Conservation (phyloP, 1,140 invertebrate genomes). For the Drosophila sp. region DNA sequence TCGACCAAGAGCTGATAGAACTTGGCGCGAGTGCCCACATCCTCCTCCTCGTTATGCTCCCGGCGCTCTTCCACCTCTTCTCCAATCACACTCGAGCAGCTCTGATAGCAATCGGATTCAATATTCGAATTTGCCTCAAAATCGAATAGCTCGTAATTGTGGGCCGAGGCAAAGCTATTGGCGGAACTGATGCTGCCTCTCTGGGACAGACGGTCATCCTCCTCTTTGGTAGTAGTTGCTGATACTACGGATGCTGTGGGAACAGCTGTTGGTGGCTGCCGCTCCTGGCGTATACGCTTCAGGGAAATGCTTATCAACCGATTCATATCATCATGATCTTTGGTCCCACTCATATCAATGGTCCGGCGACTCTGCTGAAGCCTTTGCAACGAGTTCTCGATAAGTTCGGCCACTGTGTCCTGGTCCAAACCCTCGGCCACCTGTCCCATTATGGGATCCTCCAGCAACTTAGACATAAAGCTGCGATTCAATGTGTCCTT, state of each 20-base stretch:
- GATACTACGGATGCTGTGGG: conserved; percentile 10
- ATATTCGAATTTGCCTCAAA: conserved; percentile 65
- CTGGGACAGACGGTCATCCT: conserved; percentile 79
- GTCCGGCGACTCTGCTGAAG: conserved; percentile 85
- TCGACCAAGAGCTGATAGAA: conserved; percentile 88
- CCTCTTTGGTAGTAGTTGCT: conserved; percentile 63
- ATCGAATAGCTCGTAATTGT: conserved; percentile 84
- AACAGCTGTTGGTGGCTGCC: conserved; percentile 50
- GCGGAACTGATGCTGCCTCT: conserved; percentile 84
- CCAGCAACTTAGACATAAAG: conserved; percentile 85
- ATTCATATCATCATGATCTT: conserved; percentile 85
- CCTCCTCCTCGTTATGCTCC: conserved; percentile 41
- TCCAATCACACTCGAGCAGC: conserved; percentile 85
- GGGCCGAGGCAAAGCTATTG: conserved; percentile 84
- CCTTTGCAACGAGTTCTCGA: conserved; percentile 87
- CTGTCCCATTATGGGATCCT: conserved; percentile 86
- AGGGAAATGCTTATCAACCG: conserved; percentile 85
- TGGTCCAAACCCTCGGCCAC: conserved; percentile 86
- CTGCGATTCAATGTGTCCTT: conserved; percentile 15
- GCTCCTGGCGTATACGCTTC: conserved; percentile 84
- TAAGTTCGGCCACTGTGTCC: conserved; percentile 85
- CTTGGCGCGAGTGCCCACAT: conserved; percentile 85
- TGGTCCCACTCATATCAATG: conserved; percentile 84
- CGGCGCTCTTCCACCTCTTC: conserved; percentile 35
- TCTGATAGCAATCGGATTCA: conserved; percentile 88